Conservation (phyloP, 2,888 invertebrate species). For the Stramonita haemastoma region DNA sequence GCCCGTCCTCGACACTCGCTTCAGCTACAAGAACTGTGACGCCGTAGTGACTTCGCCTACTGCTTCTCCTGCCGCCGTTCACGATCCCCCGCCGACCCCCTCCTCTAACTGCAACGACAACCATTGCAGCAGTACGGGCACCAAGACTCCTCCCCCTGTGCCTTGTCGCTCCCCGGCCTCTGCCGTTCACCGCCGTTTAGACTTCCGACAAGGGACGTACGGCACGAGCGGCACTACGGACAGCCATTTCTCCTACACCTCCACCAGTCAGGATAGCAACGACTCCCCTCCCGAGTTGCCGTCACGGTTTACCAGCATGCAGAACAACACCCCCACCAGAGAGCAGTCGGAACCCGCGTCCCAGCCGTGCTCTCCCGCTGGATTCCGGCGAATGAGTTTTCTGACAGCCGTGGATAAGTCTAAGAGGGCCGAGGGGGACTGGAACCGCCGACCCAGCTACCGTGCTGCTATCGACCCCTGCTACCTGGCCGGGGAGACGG, state of each 20-base stretch:
- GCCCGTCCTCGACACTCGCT: neutral
- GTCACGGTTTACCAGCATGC: neutral
- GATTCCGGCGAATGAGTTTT: conserved; percentile 48
- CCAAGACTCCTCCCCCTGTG: neutral
- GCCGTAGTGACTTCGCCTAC: neutral
- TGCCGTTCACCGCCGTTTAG: conserved; percentile 27
- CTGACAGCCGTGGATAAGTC: conserved; percentile 62
- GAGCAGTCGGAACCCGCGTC: neutral
- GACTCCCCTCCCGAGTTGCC: conserved; percentile 44
- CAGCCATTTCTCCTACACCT: conserved; percentile 43
- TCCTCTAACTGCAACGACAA: neutral
- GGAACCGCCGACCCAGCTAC: conserved; percentile 45
- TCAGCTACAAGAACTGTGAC: neutral
- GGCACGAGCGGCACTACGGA: conserved; percentile 45
- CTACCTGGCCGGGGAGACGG: neutral
- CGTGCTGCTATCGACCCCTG: conserved; percentile 44
- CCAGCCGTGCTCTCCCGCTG: conserved; percentile 31
- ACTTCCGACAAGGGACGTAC: conserved; percentile 6
- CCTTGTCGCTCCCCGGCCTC: neutral
- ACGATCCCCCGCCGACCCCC: neutral
- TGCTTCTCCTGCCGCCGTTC: too few relatives aligned
- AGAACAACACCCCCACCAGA: conserved; percentile 21
- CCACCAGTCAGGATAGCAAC: conserved; percentile 50
- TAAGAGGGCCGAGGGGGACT: conserved; percentile 7
- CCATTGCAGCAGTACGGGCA: neutral